phyloP scores from a whole-genome alignment of 2,888 invertebrate genomes.

The Hyposoter didymator region DNA sequence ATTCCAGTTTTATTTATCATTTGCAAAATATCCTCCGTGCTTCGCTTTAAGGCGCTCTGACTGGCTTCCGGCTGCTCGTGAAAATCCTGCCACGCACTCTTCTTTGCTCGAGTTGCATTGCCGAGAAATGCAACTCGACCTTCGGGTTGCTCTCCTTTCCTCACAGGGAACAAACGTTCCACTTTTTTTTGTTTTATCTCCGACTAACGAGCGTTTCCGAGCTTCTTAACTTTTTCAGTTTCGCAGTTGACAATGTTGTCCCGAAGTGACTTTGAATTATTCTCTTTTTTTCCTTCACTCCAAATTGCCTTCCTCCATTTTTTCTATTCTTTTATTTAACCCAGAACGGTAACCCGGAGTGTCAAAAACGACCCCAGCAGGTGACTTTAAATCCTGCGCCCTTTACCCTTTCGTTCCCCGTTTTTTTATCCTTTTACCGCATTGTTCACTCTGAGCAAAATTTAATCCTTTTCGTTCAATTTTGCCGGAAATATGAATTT shows the following conservation, averaged over 20 bases:
- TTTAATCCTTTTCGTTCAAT: too few species aligned
- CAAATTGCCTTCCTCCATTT: too few species aligned
- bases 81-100: background rate
- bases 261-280: background rate
- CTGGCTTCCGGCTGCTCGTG: background rate
- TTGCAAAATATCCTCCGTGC: background rate
- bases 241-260: background rate
- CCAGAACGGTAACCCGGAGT: too few species aligned
- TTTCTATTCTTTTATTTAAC: background rate
- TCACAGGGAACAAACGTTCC: background rate
- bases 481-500: too few species aligned
- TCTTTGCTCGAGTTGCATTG: background rate
- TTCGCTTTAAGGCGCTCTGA: background rate
- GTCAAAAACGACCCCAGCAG: too few species aligned
- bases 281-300: background rate
- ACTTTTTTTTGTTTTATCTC: background rate
- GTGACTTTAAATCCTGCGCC: too few species aligned
- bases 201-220: background rate
- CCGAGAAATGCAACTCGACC: background rate
- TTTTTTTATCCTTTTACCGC: too few species aligned
- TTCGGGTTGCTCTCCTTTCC: background rate
- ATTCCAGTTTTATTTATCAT: background rate
- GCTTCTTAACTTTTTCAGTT: background rate
- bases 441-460: too few species aligned
- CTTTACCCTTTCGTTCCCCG: too few species aligned